Conservation (phyloP, 2,888 invertebrate species). For the Morinoia aosen region DNA sequence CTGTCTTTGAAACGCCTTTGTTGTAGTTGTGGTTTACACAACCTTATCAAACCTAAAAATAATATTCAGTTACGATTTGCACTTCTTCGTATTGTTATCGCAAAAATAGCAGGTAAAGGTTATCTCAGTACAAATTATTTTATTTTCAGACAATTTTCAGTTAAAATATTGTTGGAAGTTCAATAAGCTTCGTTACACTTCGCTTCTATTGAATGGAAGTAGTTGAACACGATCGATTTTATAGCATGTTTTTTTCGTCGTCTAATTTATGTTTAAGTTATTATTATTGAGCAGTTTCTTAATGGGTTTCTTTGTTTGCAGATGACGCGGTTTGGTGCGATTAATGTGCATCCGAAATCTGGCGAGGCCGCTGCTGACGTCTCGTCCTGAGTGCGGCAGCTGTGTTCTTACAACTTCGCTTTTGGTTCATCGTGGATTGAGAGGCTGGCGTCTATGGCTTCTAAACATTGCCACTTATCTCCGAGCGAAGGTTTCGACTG, state of each 20-base stretch:
- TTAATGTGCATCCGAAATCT: neutral
- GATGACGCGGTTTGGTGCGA: neutral
- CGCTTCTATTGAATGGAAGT: neutral
- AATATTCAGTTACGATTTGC: too few relatives aligned
- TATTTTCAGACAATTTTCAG: neutral
- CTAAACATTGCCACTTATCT: neutral
- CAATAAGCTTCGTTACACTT: neutral
- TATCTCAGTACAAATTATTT: neutral
- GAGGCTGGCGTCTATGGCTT: conserved; percentile 3
- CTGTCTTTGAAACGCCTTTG: too few relatives aligned
- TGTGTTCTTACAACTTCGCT: neutral
- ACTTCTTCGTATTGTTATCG: too few relatives aligned
- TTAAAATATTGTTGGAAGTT: neutral
- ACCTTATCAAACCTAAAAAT: too few relatives aligned
- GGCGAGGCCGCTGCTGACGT: neutral
- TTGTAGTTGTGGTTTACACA: too few relatives aligned
- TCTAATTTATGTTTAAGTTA: neutral
- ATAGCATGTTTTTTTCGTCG: neutral
- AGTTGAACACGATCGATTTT: neutral
- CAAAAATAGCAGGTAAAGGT: too few relatives aligned
- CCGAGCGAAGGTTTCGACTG: neutral
- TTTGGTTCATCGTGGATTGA: neutral
- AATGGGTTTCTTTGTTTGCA: neutral
- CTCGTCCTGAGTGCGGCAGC: neutral
- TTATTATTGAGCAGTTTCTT: neutral